Evolutionary conservation across 2,888 invertebrate species (phyloP).

Genomic region (Asteroscopus sphinx): DNA sequence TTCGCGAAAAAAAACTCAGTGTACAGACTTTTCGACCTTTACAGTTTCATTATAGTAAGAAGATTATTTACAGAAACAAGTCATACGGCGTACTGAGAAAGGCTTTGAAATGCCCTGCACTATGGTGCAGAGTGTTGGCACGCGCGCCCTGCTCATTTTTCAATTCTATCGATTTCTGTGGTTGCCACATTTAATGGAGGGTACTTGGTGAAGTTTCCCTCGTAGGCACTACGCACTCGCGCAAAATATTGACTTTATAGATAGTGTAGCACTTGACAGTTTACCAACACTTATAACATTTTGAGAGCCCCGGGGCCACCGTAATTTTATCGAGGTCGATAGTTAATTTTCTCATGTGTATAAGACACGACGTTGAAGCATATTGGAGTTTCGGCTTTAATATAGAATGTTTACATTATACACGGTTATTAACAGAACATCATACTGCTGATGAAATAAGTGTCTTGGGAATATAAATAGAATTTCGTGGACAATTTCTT

Average conservation of each 20-base stretch:
- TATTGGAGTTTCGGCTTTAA: slow-evolving; percentile 34
- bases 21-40: too few species aligned
- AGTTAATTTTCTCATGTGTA: slow-evolving; percentile 37
- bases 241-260: slow-evolving; percentile 57
- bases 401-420: slow-evolving; percentile 41
- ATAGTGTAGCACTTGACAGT: slow-evolving; percentile 42
- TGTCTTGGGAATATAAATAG: slow-evolving; percentile 18
- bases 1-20: too few species aligned
- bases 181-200: slow-evolving; percentile 36
- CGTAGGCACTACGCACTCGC: slow-evolving; percentile 33
- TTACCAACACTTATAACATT: slow-evolving; percentile 37
- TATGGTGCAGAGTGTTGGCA: too few species aligned
- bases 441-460: slow-evolving; percentile 33
- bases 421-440: slow-evolving; percentile 29
- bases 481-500: slow-evolving; percentile 21
- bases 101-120: too few species aligned
- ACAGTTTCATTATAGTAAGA: too few species aligned
- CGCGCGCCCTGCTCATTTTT: too few species aligned
- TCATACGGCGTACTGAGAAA: too few species aligned
- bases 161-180: too few species aligned
- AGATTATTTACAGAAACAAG: too few species aligned
- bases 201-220: slow-evolving; percentile 38
- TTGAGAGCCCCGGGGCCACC: slow-evolving; percentile 4
- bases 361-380: slow-evolving; percentile 15
- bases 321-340: slow-evolving; percentile 30